phyloP scores from a whole-genome alignment of 2,113 vertebrate genomes.

The Mus pahari region DNA sequence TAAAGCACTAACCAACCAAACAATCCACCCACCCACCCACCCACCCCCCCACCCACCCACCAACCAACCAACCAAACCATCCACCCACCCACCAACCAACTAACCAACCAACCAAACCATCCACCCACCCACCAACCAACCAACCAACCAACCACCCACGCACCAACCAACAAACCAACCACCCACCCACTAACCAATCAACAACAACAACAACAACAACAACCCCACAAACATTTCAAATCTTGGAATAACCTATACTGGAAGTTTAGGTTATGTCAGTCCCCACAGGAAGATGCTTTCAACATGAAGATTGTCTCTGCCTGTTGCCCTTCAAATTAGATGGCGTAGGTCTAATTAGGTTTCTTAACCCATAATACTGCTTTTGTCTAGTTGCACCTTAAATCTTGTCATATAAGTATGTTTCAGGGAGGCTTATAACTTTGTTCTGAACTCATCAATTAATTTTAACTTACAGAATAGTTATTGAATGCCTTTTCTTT shows the following conservation, averaged over 20 bases:
- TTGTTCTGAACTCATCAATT: slow-evolving; percentile 65
- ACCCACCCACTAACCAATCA: too few species aligned
- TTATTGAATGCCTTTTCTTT: slow-evolving; percentile 56
- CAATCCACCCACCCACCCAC: neutral
- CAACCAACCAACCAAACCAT: too few species aligned
- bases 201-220: neutral
- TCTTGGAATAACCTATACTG: slow-evolving; percentile 20
- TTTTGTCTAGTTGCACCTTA: slow-evolving; percentile 51
- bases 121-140: too few species aligned
- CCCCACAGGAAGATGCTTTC: slow-evolving; percentile 14
- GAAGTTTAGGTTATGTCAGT: slow-evolving; percentile 50
- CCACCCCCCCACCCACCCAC: too few species aligned
- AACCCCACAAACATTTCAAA: neutral
- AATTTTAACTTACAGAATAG: slow-evolving; percentile 52
- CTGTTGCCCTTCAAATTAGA: slow-evolving; percentile 26
- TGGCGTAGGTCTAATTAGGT: slow-evolving; percentile 37
- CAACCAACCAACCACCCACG: neutral
- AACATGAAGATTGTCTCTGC: neutral
- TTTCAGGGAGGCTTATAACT: slow-evolving; percentile 53
- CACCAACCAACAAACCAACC: neutral
- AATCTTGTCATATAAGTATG: slow-evolving; percentile 49
- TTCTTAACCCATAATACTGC: neutral
- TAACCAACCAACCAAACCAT: too few species aligned
- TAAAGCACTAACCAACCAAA: neutral
- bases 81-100: too few species aligned